Percentiles rank a stretch among this genome's conserved stretches.
phyloP scores from a whole-genome alignment of 2,113 vertebrate genomes.

The Rhineura floridana region DNA sequence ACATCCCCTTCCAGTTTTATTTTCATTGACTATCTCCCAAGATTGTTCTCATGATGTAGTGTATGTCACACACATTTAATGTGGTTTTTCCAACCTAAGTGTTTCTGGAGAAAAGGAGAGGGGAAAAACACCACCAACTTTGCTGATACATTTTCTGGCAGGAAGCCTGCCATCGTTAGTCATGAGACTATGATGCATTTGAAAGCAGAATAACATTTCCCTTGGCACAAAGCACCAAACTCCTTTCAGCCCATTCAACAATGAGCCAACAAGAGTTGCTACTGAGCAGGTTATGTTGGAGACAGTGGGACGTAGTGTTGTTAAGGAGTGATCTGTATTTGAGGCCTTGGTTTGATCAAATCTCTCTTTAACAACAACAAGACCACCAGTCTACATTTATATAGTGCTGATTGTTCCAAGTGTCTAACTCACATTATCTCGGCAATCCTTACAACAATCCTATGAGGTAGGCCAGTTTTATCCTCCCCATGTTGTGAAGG shows the following conservation, averaged over 20 bases:
- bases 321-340: neutral
- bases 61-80: slow-evolving; percentile 50
- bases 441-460: neutral
- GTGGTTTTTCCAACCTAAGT: slow-evolving; percentile 54
- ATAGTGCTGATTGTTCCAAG: neutral
- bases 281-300: slow-evolving; percentile 46
- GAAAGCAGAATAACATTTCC: slow-evolving; percentile 64
- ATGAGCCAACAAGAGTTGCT: slow-evolving; percentile 31
- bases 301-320: slow-evolving; percentile 43
- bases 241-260: slow-evolving; percentile 30
- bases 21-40: slow-evolving; percentile 59
- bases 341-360: neutral
- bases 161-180: slow-evolving; percentile 53
- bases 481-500: neutral
- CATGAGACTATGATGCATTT: slow-evolving; percentile 62
- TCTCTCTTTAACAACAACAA: neutral
- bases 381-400: neutral
- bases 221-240: slow-evolving; percentile 56
- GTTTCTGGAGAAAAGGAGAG: slow-evolving; percentile 31
- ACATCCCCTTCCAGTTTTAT: slow-evolving; percentile 35
- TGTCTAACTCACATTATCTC: neutral
- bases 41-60: slow-evolving; percentile 54
- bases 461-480: neutral
- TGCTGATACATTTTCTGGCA: slow-evolving; percentile 42
- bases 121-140: slow-evolving; percentile 32